phyloP scores from a whole-genome alignment of 2,888 invertebrate species.

The Prionchulus punctatus region DNA sequence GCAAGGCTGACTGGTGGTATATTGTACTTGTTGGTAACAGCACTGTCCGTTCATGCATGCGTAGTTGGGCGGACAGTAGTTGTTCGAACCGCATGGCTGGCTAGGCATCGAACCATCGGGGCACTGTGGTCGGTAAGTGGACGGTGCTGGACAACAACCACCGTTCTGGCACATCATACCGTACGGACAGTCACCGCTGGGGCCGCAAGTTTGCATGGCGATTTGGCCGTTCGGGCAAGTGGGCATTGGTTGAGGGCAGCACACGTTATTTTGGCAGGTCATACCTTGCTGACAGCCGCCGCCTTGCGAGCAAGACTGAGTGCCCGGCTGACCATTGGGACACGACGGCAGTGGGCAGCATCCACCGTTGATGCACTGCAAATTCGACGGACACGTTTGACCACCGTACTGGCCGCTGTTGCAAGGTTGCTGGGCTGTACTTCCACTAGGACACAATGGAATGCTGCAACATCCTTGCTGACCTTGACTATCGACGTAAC shows the following conservation, averaged over 20 bases:
- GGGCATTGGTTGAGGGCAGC: background rate
- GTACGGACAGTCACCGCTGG: background rate
- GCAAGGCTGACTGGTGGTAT: no score
- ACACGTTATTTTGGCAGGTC: constrained; percentile 1
- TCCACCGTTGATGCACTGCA: constrained; percentile 4
- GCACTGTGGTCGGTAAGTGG: background rate
- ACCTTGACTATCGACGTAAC: constrained; percentile 7
- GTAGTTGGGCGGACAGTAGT: constrained; percentile 5
- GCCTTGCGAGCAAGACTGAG: constrained; percentile 20
- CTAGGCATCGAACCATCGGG: background rate
- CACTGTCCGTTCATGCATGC: background rate
- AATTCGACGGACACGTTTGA: constrained; percentile 1
- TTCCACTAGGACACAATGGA: background rate
- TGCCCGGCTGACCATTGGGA: constrained; percentile 24
- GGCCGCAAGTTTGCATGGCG: background rate
- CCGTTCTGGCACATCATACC: background rate
- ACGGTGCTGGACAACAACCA: background rate
- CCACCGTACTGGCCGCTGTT: background rate
- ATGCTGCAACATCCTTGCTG: constrained; percentile 4
- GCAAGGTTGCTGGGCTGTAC: background rate
- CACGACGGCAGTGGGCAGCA: constrained; percentile 23
- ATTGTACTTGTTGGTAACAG: no score
- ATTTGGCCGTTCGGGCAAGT: constrained; percentile 22
- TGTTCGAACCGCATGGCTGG: background rate
- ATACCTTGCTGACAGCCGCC: background rate